Base-by-base conservation (phyloP, 2,888 invertebrate species). In the Tachina fera region DNA sequence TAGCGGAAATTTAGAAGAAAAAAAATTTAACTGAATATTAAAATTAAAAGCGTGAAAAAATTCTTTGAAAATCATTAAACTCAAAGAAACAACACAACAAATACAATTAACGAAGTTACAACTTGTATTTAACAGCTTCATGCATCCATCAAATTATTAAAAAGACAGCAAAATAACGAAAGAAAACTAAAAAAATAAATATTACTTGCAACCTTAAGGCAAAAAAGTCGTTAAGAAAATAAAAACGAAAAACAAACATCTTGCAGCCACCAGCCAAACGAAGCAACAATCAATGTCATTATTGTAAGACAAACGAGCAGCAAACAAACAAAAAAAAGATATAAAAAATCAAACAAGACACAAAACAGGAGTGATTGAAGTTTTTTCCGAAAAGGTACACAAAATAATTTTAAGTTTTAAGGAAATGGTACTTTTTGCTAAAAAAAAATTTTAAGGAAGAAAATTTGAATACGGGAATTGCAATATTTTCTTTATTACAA, bases 61-160 rank as follows among this genome's bases (percentile, higher is more conserved):
- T 75, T 74, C 51, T 49, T 19, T 65, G 79, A 79, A 84, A 78
- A 53, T 53, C 47, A 60, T 47, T 49, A 72, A 85, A 63, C 61
- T 51, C 41, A 39, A 58, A 76, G 47, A 22, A 83, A 70, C 19
- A 70, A 22, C n/a, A 72, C 19, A 83, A 88, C 31, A 81, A 71
- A 78, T 56, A 60, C 61, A 61, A 56, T 67, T 65, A 72, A 61
- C 60, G 76, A 65, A 75, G 47, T 76, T 51, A 51, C 56, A 76
- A 70, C 65, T 72, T 63, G 71, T 51, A 77, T 67, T 77, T 80
- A 75, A 77, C 75, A 58, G 65, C 72, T 53, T 56, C 71, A 78
- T 78, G 72, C 84, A 82, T 63, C 72, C 77, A 77, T 76, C 84
- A 77, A 77, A 84, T 72, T 61, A 47, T 67, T 84, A 77, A 84